phyloP scores from a whole-genome alignment of 2,888 invertebrate species.

The Neoaliturus tenellus region DNA sequence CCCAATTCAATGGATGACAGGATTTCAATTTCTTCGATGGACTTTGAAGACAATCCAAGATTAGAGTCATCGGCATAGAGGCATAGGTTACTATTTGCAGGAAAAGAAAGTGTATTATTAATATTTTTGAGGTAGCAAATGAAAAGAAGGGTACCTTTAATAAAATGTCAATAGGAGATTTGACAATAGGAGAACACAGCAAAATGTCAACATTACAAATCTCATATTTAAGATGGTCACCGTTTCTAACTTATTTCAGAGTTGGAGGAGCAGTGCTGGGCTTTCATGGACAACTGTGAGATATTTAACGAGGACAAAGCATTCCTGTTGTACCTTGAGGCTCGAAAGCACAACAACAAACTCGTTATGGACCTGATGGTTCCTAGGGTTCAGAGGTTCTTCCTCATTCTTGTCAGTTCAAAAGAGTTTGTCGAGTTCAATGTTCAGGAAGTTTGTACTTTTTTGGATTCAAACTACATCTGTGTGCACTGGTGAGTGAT shows the following conservation, averaged over 20 bases:
- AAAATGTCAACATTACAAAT: too few relatives aligned
- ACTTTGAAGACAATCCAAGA: too few relatives aligned
- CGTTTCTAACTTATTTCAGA: slow-evolving; percentile 72
- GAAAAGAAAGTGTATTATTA: too few relatives aligned
- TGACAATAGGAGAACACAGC: too few relatives aligned
- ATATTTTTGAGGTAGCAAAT: too few relatives aligned
- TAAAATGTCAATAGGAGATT: too few relatives aligned
- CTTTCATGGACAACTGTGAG: slow-evolving; percentile 82
- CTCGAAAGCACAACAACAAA: slow-evolving; percentile 75
- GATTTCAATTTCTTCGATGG: too few relatives aligned
- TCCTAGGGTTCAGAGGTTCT: slow-evolving; percentile 84
- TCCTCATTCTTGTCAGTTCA: slow-evolving; percentile 84
- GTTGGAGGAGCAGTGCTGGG: slow-evolving; percentile 86
- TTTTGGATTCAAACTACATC: slow-evolving; percentile 83
- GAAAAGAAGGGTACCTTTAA: too few relatives aligned
- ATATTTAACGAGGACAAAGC: slow-evolving; percentile 86
- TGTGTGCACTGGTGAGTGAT: slow-evolving; percentile 73
- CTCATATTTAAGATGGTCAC: too few relatives aligned
- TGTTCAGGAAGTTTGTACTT: slow-evolving; percentile 79
- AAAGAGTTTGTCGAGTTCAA: slow-evolving; percentile 82
- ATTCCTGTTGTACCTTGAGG: slow-evolving; percentile 80
- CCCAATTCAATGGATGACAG: too few relatives aligned
- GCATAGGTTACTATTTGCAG: too few relatives aligned
- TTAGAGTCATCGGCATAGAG: too few relatives aligned
- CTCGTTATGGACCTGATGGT: slow-evolving; percentile 84